Percentiles rank a stretch among this genome's conserved stretches.
phyloP scores from a whole-genome alignment of 2,797 vertebrate genomes.

The Lacerta bilineata region DNA sequence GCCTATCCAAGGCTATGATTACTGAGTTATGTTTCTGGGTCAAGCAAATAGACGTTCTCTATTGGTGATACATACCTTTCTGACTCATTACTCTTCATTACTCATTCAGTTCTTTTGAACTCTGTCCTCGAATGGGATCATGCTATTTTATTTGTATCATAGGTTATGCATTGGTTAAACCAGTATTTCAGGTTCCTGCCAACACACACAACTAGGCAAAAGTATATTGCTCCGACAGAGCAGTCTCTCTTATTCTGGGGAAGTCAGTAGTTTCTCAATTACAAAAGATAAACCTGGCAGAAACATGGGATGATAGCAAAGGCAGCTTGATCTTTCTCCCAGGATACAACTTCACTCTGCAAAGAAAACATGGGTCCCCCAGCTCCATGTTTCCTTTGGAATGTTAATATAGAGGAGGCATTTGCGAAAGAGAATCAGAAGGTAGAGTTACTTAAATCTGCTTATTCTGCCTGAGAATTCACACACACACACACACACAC shows the following conservation, averaged over 20 bases:
- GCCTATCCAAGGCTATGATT: constrained; percentile 24
- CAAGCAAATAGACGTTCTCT: constrained; percentile 16
- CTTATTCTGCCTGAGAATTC: background rate
- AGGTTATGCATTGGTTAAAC: constrained; percentile 53
- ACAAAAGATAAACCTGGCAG: background rate
- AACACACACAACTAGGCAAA: constrained; percentile 19
- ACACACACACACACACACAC: too few relatives aligned
- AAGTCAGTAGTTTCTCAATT: background rate
- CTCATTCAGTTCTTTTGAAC: constrained; percentile 24
- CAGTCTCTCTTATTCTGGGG: constrained; percentile 3
- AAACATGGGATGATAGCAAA: background rate
- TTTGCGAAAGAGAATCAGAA: background rate
- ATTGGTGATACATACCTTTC: constrained; percentile 1
- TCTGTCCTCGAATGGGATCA: constrained; percentile 17
- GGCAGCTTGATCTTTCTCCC: background rate
- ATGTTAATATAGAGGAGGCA: background rate
- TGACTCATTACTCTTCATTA: constrained; percentile 28
- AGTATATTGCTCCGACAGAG: background rate
- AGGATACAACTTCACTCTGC: background rate
- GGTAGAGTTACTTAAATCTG: background rate
- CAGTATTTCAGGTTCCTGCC: constrained; percentile 50
- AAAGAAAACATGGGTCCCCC: background rate
- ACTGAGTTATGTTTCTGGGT: constrained; percentile 29
- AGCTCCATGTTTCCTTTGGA: background rate
- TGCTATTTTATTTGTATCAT: background rate